Base-by-base conservation (phyloP, 2,797 vertebrate species). In the Thamnophis elegans region DNA sequence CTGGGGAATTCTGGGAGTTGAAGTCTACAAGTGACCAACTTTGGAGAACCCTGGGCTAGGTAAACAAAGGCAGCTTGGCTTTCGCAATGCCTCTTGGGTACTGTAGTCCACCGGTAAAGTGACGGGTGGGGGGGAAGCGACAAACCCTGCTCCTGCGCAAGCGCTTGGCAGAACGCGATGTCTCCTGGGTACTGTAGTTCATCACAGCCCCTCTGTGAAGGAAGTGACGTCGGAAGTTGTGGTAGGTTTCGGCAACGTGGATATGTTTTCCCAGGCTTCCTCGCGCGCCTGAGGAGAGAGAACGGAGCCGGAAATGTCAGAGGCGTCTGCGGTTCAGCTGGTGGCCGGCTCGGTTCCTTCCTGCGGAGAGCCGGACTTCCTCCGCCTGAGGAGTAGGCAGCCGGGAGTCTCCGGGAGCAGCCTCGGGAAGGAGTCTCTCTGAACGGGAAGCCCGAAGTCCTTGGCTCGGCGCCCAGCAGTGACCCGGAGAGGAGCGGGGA, bases 241-340 rank as follows among this genome's bases (percentile, higher is more conserved):
- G 42, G 78, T 22, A 47, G 78, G 78, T 82, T 82, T 82, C 22
- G 36, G 78, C 78, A 82, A 82, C 78, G 42, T 82, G 78, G 78
- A 82, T 47, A 12, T 82, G 20, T 89, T 65, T 85, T 51, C 91
- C 87, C 92, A 87, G 53, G 1, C 18, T 87, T 59, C 92, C 85
- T 36, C 54, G 18, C 82, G 87, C 47, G 53, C 68, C 18, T 5
- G 68, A 92, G 85, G 55, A 51, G 56, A 42, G 22, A 3, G 82
- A 60, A 42, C n/a, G 13, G 22, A 47, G 58, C 68, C 28, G 93
- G 93, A 90, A 68, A 86, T 91, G 90, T 54, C 90, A 53, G 88
- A 9, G 1, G 22, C n/a, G 2, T 8, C 32, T 47, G 68, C 62
- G 89, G 91, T 42, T 78, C 25, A 11, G 22, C 26, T 20, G 28